Evolutionary conservation across 2,888 invertebrate genomes (phyloP).

Genomic region (Ectemnius continuus): DNA sequence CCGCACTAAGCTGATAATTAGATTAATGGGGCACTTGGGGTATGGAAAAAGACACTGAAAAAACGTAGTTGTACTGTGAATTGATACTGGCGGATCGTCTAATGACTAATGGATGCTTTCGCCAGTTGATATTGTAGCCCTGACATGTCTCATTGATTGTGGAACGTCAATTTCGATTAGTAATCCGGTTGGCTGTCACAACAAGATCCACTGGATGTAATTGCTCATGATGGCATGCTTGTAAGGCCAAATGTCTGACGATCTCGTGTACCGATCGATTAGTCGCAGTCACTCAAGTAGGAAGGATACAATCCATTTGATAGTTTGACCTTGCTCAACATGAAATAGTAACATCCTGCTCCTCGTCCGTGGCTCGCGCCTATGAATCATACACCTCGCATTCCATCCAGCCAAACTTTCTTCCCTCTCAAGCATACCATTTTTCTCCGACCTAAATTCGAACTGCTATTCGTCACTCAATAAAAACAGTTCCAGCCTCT

Average conservation of each 20-base stretch:
- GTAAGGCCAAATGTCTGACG: conserved; percentile 35
- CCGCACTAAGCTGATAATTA: no score
- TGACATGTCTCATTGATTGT: not conserved
- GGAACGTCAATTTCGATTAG: conserved; percentile 11
- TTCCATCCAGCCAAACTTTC: no score
- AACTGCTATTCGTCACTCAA: no score
- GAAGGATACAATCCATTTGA: conserved; percentile 16
- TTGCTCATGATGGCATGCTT: conserved; percentile 14
- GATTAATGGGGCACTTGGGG: no score
- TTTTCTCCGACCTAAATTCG: no score
- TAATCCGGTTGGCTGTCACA: conserved; percentile 30
- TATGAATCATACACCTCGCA: not conserved
- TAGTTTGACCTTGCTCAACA: conserved; percentile 17
- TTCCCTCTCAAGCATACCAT: no score
- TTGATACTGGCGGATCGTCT: no score
- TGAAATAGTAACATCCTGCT: conserved; percentile 19
- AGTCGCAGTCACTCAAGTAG: not conserved
- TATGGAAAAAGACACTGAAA: no score
- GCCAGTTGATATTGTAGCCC: conserved; percentile 18
- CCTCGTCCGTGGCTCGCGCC: not conserved
- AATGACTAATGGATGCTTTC: not conserved
- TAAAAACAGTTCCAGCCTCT: no score
- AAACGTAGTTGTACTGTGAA: no score
- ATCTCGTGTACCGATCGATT: conserved; percentile 31
- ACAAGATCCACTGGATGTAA: conserved; percentile 28